Evolutionary conservation across 1,140 invertebrate species (phyloP), one percentile per base, ranked within the genome.

Genomic region (Trissolcus basalis): DNA sequence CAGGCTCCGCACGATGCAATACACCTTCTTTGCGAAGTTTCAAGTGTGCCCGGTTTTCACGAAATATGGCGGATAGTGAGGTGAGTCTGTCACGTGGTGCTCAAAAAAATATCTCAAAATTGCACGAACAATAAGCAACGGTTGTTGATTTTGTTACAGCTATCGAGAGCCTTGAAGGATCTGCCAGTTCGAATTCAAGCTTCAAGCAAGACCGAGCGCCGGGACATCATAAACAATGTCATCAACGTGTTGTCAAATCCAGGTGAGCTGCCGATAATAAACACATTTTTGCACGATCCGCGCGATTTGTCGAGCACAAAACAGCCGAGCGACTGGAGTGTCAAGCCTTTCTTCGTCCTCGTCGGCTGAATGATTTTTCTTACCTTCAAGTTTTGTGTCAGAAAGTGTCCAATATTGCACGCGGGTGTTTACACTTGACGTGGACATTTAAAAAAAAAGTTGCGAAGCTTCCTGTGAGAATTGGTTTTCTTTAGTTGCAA

Each of bases 161-260:
- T 93, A 75, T 85, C 92, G 55, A 94, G 92, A 87, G 92, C 91
- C 78, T 88, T 96, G 71, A 95, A 94, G 82, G 94, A 95, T 90
- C 90, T 96, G 85, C 93, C 94, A 16, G 91, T 92, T 85, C 92
- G 92, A 86, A 91, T 96, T 70, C 92, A 95, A 84, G 93, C 92
- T 77, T 90, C 94, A 44, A 93, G 93, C 84, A 90, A 93, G 65
- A 94, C 92, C 77, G 93, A 94, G 77, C 91, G 95, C 78, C 91
- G 91, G 74, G 84, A 91, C 81, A 89, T 94, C 71, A 87, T 95
- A 74, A 83, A 93, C 79, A 92, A 93, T 90, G 92, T 96, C 79
- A 90, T 91, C 81, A 88, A 90, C 80, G 91, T 94, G 85, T 90
- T 95, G 80, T 89, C 91, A 83, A 92, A 93, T 85, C 91, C 92